Evolutionary conservation across 2,888 invertebrate species (phyloP), one percentile per base, ranked within the genome.

Genomic region (Pteria penguin): DNA sequence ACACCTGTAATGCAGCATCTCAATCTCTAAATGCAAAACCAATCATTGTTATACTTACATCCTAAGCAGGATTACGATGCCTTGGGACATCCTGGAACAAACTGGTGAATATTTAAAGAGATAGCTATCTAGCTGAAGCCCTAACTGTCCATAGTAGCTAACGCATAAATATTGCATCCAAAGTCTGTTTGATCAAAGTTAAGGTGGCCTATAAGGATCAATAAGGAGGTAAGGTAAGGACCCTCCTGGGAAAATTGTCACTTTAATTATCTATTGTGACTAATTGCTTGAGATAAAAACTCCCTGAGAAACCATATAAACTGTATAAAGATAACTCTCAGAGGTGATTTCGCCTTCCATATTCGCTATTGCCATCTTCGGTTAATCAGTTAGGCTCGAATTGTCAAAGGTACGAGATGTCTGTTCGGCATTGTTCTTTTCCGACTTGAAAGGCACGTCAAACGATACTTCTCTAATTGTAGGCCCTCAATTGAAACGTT

Each of bases 131-230:
- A n/a, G n/a, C n/a, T n/a, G n/a, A n/a, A n/a, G n/a, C n/a, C n/a
- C n/a, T n/a, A n/a, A n/a, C n/a, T n/a, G n/a, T n/a, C n/a, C n/a
- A n/a, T n/a, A n/a, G n/a, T n/a, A n/a, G n/a, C n/a, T n/a, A n/a
- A n/a, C n/a, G n/a, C 45, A 36, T 36, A 11, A 36, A 36, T 36
- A 36, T 36, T 36, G 45, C 14, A 36, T 36, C 8, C 5, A 14
- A 36, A 36, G 5, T 65, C 63, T 65, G 63, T 65, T 65, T 65
- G 63, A 65, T 65, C 63, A 65, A 36, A 65, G 45, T 29, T 26
- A 22, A 62, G 60, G 61, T 60, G 57, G 29, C 14, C 60, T 61
- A 61, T 24, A 3, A 31, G 61, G 58, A 22, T 36, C 14, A 36
- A 36, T 36, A 36, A 36, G 14, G 45, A 36, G 5, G 8, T 14